Evolutionary conservation across 2,888 invertebrate species (phyloP).

Genomic region (Stenchaetothrips biformis): DNA sequence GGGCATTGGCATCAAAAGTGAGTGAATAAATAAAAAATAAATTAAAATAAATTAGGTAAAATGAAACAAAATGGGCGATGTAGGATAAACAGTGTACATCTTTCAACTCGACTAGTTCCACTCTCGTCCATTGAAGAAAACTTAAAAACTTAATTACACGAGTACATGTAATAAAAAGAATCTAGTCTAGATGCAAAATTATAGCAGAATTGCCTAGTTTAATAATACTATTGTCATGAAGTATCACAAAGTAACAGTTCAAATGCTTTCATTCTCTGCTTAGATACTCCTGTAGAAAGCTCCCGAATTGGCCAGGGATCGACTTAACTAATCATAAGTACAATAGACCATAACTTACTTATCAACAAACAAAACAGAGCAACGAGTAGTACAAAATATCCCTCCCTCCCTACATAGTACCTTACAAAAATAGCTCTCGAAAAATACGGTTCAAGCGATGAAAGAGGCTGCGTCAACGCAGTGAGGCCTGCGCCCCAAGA

Average conservation of each 20-base stretch:
- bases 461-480: no score
- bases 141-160: conserved; percentile 15
- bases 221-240: conserved; percentile 23
- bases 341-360: neutral
- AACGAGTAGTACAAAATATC: neutral
- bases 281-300: neutral
- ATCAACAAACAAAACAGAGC: neutral
- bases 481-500: no score
- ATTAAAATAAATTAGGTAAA: conserved; percentile 26
- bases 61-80: neutral
- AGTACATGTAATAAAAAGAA: neutral
- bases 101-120: conserved; percentile 33
- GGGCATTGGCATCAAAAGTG: neutral
- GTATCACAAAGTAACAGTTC: conserved; percentile 15
- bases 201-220: neutral
- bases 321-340: neutral
- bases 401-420: neutral
- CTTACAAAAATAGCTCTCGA: conserved; percentile 26
- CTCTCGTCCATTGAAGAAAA: conserved; percentile 33
- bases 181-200: conserved; percentile 3
- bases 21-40: conserved; percentile 26
- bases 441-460: neutral
- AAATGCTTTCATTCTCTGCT: conserved; percentile 15
- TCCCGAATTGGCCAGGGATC: neutral
- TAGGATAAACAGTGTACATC: neutral